These are phyloP conservation scores for Omphaloscelis lunosa DNA, from an alignment of 2,888 invertebrate genomes.

Conservation along the genomic window DNA sequence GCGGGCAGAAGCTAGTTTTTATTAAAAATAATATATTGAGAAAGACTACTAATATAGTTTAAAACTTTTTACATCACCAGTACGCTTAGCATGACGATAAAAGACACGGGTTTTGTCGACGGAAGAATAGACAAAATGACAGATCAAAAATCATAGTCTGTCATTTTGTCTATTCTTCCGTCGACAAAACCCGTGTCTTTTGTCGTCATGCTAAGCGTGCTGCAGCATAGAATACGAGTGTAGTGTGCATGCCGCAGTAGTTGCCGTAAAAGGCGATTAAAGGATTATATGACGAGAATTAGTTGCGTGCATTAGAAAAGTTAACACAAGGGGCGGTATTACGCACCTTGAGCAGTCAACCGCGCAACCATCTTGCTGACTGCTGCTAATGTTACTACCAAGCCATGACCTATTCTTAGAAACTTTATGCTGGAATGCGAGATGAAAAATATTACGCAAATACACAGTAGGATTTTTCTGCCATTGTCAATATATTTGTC, in stretches of 20 bases:
- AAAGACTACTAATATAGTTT: not conserved
- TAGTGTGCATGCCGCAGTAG: not conserved
- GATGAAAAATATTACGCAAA: not conserved
- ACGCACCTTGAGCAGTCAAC: not conserved
- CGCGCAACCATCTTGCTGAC: not conserved
- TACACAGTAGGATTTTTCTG: not conserved
- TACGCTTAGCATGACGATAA: no score
- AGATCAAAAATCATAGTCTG: no score
- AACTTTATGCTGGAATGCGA: not conserved
- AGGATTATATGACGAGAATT: not conserved
- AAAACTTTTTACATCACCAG: not conserved
- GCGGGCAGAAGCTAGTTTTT: not conserved
- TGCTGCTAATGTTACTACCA: not conserved
- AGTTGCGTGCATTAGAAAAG: not conserved
- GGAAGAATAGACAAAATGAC: no score
- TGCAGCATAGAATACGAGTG: not conserved
- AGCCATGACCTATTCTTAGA: not conserved
- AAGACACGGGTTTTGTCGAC: no score
- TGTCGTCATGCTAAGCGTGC: no score
- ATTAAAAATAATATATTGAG: no score
- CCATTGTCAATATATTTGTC: not conserved
- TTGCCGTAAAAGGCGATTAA: not conserved
- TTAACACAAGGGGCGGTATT: not conserved
- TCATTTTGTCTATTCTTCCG: no score
- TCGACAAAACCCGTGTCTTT: no score